A percentile compares a stretch with the other conserved stretches of the same genome.
Evolutionary conservation across 2,888 invertebrate species (phyloP).

Genomic region (Melanostoma scalare): DNA sequence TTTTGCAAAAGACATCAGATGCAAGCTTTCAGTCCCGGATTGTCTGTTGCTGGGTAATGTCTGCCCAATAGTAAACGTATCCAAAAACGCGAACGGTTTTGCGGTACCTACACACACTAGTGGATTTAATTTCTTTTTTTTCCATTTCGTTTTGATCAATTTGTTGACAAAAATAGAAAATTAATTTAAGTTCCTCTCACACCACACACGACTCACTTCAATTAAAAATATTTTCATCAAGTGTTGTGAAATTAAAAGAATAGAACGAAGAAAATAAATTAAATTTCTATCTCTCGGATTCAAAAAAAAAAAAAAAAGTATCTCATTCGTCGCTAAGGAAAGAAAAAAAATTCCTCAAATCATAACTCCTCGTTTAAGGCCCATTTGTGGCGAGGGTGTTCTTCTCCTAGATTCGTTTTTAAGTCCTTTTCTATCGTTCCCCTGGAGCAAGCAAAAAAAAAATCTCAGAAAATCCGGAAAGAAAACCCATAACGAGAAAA

Average conservation of each 20-base stretch:
- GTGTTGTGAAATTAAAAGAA: conserved; percentile 6
- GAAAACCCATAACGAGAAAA: conserved; percentile 30
- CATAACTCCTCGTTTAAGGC: conserved; percentile 22
- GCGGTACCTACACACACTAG: conserved; percentile 58
- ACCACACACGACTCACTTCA: not conserved
- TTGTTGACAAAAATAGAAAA: conserved; percentile 69
- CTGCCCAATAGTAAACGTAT: conserved; percentile 72
- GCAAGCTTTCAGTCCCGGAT: conserved; percentile 81
- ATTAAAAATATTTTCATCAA: conserved; percentile 6
- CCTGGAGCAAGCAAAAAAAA: conserved; percentile 18
- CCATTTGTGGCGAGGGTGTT: conserved; percentile 30
- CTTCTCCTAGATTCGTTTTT: conserved; percentile 22
- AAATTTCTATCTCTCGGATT: conserved; percentile 26
- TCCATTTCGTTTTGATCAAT: conserved; percentile 9
- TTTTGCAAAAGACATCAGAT: conserved; percentile 76
- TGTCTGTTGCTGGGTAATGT: conserved; percentile 81
- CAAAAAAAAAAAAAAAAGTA: conserved; percentile 30
- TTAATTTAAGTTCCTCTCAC: conserved; percentile 29
- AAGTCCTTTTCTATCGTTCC: conserved; percentile 2
- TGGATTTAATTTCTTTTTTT: conserved; percentile 52
- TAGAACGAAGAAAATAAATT: conserved; percentile 17
- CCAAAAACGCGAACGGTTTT: conserved; percentile 67
- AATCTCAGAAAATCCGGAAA: conserved; percentile 38
- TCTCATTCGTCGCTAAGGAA: conserved; percentile 13
- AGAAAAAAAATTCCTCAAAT: conserved; percentile 18